Evolutionary conservation across 1,140 invertebrate species (phyloP).

Genomic region (Mamestra configurata): DNA sequence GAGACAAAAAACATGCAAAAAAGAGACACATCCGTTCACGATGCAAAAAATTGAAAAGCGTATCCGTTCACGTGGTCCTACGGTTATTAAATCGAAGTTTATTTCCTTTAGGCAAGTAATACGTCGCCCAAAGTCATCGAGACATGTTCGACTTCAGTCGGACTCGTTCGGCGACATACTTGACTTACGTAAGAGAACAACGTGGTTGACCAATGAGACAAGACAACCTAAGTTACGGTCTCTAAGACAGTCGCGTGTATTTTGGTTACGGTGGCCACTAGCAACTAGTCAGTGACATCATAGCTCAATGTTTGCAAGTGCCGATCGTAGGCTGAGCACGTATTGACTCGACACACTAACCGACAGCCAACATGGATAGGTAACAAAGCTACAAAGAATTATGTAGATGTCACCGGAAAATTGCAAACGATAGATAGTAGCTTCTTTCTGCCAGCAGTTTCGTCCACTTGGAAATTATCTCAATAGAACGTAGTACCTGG

Average conservation of each 20-base stretch:
- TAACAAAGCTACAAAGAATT: conserved; percentile 34
- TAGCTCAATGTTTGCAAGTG: conserved; percentile 10
- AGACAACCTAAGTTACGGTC: conserved; percentile 4
- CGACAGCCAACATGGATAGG: conserved; percentile 37
- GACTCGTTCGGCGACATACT: conserved; percentile 18
- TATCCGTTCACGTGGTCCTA: background rate
- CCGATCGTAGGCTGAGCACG: conserved; percentile 3
- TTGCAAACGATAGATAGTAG: too few species aligned
- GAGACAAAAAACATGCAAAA: conserved; percentile 13
- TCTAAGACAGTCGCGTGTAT: conserved; percentile 24
- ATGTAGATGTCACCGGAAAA: background rate
- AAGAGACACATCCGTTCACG: background rate
- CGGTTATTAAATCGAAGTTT: background rate
- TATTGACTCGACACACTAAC: conserved; percentile 37
- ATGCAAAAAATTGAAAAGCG: too few species aligned
- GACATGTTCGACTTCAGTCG: conserved; percentile 16
- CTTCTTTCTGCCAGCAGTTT: too few species aligned
- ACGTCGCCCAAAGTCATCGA: background rate
- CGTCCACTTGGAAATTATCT: too few species aligned
- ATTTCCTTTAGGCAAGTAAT: background rate
- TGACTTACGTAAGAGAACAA: conserved; percentile 45
- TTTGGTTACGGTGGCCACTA: conserved; percentile 12
- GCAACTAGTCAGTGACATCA: conserved; percentile 25
- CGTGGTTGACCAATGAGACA: conserved; percentile 55
- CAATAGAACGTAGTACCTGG: too few species aligned